Conservation (phyloP, 1,140 invertebrate genomes). For the Armadillidium nasatum region DNA sequence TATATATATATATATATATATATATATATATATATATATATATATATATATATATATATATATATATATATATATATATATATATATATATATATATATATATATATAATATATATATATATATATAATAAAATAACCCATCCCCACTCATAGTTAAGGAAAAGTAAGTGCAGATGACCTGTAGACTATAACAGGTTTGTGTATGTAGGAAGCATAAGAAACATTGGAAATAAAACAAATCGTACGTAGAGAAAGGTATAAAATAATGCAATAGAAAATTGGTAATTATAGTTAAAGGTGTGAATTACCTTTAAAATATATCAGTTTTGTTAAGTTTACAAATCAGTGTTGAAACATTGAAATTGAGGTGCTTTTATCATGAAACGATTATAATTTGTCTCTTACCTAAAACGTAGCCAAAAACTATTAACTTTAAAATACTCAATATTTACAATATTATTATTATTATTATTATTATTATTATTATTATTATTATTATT, state of each 20-base stretch:
- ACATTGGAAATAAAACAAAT: too few species aligned
- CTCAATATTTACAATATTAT: neutral
- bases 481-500: conserved; percentile 1
- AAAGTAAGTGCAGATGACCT: too few species aligned
- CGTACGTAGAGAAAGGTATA: neutral
- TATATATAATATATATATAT: neutral
- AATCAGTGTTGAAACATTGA: neutral
- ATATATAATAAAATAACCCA: neutral
- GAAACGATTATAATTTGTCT: too few species aligned
- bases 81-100: conserved; percentile 15
- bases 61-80: neutral
- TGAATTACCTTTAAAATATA: neutral
- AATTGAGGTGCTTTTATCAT: too few species aligned
- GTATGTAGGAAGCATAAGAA: too few species aligned
- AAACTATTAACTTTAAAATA: neutral
- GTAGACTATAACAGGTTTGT: too few species aligned
- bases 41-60: neutral
- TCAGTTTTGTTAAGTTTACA: neutral
- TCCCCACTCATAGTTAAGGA: too few species aligned
- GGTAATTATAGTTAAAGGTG: neutral
- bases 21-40: too few species aligned
- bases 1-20: too few species aligned
- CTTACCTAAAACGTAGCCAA: neutral
- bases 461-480: conserved; percentile 2
- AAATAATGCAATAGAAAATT: neutral